phyloP scores from a whole-genome alignment of 2,797 vertebrate genomes.

The Prunella strophiata region DNA sequence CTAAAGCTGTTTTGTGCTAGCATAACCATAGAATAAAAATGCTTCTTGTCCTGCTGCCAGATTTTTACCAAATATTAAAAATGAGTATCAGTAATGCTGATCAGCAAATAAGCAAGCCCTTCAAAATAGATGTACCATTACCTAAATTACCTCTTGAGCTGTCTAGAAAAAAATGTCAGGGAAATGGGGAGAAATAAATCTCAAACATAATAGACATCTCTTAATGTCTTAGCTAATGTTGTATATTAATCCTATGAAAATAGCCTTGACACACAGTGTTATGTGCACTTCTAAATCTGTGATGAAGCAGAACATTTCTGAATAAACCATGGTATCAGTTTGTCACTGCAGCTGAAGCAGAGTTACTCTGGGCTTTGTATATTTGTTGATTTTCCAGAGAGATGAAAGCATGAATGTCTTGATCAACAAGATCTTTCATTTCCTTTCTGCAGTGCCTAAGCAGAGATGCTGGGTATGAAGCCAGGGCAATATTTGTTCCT shows the following conservation, averaged over 20 bases:
- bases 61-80: background rate
- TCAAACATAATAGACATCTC: background rate
- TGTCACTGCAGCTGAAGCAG: background rate
- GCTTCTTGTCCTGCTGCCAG: background rate
- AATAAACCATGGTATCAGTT: background rate
- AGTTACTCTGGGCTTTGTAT: background rate
- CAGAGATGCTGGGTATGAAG: background rate
- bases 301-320: background rate
- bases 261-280: background rate
- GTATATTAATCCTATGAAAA: background rate
- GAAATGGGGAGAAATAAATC: conserved; percentile 2
- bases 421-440: background rate
- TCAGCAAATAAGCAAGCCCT: background rate
- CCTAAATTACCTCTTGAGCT: background rate
- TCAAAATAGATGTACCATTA: background rate
- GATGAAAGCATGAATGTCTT: background rate
- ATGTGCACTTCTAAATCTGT: background rate
- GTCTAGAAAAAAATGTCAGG: background rate
- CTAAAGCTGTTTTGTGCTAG: background rate
- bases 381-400: background rate
- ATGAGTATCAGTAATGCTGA: background rate
- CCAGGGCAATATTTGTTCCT: background rate
- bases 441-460: background rate
- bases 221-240: background rate
- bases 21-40: background rate